Base-by-base conservation (phyloP, 2,888 invertebrate species). In the Oegoconia quadripuncta region DNA sequence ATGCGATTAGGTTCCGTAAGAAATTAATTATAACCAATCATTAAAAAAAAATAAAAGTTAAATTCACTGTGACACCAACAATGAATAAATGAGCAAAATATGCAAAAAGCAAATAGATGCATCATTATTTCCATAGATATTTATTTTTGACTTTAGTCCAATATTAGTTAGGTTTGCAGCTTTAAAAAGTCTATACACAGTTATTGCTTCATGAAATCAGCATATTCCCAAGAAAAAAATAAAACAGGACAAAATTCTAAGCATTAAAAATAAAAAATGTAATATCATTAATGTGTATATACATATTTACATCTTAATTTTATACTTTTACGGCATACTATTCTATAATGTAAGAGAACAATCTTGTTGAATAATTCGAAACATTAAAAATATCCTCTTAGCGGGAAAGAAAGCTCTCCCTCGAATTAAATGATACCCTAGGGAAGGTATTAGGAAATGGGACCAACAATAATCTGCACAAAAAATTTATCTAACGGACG, bases 281-380 rank as follows among this genome's bases (percentile, higher is more conserved):
- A 77, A 78, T 78, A 80, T 77, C 74, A 74, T 74, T 79, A 80
- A 68, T 66, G 69, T 75, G 66, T 84, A 83, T 84, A 67, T 86
- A 86, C 84, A 86, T 86, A 84, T 86, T 83, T 84, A 84, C 84
- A 84, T 75, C 78, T 80, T 80, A 77, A 35, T 44, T 40, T 40
- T 32, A 31, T 7, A 61, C 39, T 44, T 56, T 59, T 52, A 65
- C 67, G 54, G 66, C 66, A 61, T 67, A 62, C 57, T 71, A 70
- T 64, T 59, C 66, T 64, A 67, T 59, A 72, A 72, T 61, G 46
- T 60, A 64, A 62, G 61, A 70, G 63, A 67, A 67, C 52, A 53
- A 49, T 37, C 55, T 63, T 64, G 53, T 65, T 66, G 53, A 59
- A 69, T 66, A 50, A 64, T 59, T 52, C 53, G 53, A 53, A 51